Evolutionary conservation across 64 coral and sea anemone genomes (phyloP).

Genomic region (Exaiptasia diaphana): DNA sequence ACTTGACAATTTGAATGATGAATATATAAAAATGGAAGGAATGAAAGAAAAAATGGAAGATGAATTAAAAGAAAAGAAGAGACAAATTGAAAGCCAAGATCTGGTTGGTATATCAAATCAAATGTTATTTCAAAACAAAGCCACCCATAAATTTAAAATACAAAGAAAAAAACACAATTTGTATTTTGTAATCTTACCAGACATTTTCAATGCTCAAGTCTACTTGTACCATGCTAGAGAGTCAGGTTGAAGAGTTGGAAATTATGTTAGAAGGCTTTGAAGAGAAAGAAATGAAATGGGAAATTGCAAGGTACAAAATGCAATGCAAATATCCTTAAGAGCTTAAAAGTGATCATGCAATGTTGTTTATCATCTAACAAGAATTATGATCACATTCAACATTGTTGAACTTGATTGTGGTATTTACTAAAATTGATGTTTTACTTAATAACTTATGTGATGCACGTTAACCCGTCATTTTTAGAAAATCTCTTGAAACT

Average conservation of each 20-base stretch:
- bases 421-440: too few species aligned
- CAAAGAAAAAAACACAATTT: too few species aligned
- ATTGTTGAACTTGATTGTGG: background rate
- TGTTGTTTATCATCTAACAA: background rate
- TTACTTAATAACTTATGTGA: too few species aligned
- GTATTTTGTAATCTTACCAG: too few species aligned
- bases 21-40: conserved; percentile 37
- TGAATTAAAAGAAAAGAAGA: conserved; percentile 74
- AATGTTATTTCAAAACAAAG: background rate
- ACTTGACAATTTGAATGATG: conserved; percentile 55
- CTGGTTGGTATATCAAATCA: conserved; percentile 76
- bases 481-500: conserved; percentile 44
- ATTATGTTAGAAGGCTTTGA: conserved; percentile 92
- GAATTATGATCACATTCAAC: background rate
- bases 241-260: conserved; percentile 89
- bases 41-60: conserved; percentile 73
- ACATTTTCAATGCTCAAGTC: conserved; percentile 92
- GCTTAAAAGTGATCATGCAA: background rate
- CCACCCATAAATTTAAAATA: background rate
- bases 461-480: too few species aligned
- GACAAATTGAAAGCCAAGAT: conserved; percentile 68
- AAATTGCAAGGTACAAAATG: conserved; percentile 44
- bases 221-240: conserved; percentile 94
- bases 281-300: conserved; percentile 64
- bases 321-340: background rate